These are phyloP conservation scores for Anarrhichthys ocellatus DNA, from an alignment of 2,113 vertebrate species.

Conservation along the genomic window DNA sequence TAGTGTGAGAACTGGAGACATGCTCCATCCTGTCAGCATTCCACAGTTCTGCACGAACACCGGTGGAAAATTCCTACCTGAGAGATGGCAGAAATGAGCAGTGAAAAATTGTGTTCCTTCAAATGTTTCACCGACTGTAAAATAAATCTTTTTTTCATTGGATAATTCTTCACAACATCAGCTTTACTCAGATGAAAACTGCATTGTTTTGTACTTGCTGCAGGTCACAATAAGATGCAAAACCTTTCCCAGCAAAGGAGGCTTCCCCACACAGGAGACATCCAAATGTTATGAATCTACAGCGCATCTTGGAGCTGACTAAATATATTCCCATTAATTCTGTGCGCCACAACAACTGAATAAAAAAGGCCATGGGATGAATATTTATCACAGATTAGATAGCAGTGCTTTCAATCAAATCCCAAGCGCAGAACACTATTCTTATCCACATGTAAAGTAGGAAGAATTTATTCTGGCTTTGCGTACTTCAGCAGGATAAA, in stretches of 20 bases:
- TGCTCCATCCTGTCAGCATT: constrained; percentile 82
- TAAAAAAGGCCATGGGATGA: constrained; percentile 70
- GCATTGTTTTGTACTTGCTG: constrained; percentile 2
- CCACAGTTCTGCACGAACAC: constrained; percentile 63
- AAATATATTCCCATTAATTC: constrained; percentile 63
- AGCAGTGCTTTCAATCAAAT: constrained; percentile 64
- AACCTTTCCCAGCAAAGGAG: neutral
- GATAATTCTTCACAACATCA: constrained; percentile 3
- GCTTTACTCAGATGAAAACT: constrained; percentile 20
- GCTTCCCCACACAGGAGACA: constrained; percentile 14
- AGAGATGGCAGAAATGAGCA: constrained; percentile 14
- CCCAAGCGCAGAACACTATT: constrained; percentile 28
- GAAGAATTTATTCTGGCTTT: constrained; percentile 42
- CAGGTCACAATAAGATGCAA: constrained; percentile 17
- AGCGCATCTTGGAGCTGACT: constrained; percentile 41
- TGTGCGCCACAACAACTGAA: constrained; percentile 49
- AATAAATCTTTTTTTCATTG: constrained; percentile 21
- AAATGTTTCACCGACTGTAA: constrained; percentile 16
- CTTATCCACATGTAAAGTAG: constrained; percentile 59
- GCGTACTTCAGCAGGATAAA: constrained; percentile 63
- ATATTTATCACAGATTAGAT: constrained; percentile 72
- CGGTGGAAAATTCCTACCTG: constrained; percentile 77
- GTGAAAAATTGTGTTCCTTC: neutral
- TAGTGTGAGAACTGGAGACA: constrained; percentile 47
- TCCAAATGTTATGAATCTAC: constrained; percentile 66